phyloP scores from a whole-genome alignment of 2,113 vertebrate species.

The Rhizomys pruinosus region DNA sequence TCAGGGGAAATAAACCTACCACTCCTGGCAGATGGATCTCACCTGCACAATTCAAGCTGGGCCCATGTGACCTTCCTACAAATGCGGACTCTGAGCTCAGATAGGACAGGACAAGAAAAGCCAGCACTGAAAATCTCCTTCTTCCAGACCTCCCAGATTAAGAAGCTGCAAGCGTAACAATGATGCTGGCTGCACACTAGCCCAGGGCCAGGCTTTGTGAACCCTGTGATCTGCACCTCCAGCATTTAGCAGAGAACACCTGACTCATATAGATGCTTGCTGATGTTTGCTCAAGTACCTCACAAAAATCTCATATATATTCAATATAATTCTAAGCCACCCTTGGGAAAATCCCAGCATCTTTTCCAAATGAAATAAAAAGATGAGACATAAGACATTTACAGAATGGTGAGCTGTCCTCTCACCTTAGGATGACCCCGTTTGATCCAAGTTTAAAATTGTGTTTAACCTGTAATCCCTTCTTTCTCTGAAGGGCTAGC shows the following conservation, averaged over 20 bases:
- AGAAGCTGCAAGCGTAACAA: background rate
- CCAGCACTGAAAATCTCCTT: background rate
- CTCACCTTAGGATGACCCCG: too few species aligned
- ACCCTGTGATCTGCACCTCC: background rate
- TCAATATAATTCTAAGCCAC: background rate
- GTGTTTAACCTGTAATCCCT: background rate
- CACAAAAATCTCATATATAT: background rate
- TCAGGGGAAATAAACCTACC: slow-evolving; percentile 9
- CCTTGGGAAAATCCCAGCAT: background rate
- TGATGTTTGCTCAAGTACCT: background rate
- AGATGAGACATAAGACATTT: background rate
- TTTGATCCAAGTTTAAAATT: background rate
- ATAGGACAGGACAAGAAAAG: background rate
- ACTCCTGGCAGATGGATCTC: background rate
- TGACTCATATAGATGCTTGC: background rate
- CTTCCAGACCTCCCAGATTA: background rate
- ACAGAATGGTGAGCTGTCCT: background rate
- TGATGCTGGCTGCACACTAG: background rate
- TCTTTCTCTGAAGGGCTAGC: background rate
- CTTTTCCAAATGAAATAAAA: background rate
- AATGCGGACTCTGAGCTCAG: background rate
- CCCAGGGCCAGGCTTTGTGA: background rate
- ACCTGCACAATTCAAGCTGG: background rate
- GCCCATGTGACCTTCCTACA: accelerated
- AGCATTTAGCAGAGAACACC: background rate